phyloP scores from a whole-genome alignment of 2,797 vertebrate species.

The Phalanger gymnotis region DNA sequence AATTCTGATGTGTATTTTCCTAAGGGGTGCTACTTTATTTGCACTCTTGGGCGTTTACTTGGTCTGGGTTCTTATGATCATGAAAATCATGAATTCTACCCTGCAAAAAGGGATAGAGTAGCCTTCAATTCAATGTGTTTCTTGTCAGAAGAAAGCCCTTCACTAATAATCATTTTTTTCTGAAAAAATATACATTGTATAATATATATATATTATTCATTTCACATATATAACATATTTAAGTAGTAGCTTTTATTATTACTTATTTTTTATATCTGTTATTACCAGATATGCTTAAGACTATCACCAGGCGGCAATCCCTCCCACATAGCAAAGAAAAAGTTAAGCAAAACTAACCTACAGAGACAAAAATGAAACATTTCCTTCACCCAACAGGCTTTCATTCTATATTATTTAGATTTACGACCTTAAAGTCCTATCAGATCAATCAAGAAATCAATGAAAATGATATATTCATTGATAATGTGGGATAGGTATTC shows the following conservation, averaged over 20 bases:
- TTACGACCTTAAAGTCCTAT: not conserved
- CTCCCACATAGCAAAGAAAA: not conserved
- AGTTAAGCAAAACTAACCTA: not conserved
- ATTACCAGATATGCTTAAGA: not conserved
- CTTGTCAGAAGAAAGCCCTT: not conserved
- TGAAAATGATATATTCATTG: not conserved
- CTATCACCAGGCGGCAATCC: not conserved
- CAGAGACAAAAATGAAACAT: not conserved
- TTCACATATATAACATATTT: not conserved
- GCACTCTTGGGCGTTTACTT: not conserved
- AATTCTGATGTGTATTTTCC: conserved; percentile 44
- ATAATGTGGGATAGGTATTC: not conserved
- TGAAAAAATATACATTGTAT: not conserved
- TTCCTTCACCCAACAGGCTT: not conserved
- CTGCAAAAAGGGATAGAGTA: not conserved
- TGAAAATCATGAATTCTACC: not conserved
- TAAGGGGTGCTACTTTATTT: conserved; percentile 39
- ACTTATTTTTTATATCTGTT: not conserved
- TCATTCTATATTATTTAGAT: not conserved
- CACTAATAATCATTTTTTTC: not conserved
- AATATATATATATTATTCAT: not conserved
- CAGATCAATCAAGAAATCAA: not conserved
- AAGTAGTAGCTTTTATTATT: not conserved
- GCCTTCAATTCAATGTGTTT: not conserved
- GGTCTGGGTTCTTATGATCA: not conserved